Evolutionary conservation across 2,888 invertebrate species (phyloP), one percentile per base, ranked within the genome.

Genomic region (Operophtera brumata): DNA sequence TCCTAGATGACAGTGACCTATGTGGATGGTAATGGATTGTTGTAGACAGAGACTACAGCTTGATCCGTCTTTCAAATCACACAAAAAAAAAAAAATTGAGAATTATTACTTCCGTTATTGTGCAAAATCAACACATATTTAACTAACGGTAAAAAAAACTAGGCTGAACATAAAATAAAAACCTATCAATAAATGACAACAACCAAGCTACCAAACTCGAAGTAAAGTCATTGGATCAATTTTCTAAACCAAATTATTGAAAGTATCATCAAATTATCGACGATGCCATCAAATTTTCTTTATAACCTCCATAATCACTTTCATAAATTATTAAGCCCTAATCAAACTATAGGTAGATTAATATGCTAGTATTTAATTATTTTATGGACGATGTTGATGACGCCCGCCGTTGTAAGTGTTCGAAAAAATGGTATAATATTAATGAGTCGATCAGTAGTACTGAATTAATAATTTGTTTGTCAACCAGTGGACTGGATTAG

Each of bases 311-410:
- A 20, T 69, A 73, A 73, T 73, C 67, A 71, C 64, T 50, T 62
- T 58, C 65, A 69, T 73, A 67, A 72, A 73, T 71, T 71, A 75
- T 75, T 71, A 61, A 66, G 59, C 51, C 59, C 62, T 73, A 67
- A 72, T 71, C 71, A 73, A 75, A 73, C 71, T 72, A 72, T 70
- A 73, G 63, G 64, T 66, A 20, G 20, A 4, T 70, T 72, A 73
- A 73, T 73, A 71, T 67, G 61, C 62, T 66, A 50, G 65, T 70
- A 64, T 69, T 75, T 69, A 67, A 71, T 68, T 71, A 71, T 3
- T 69, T 71, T 64, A 75, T 64, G 65, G 57, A 47, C 52, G 48
- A 42, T 65, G 64, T 64, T 65, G 65, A 54, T 47, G 50, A 48
- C 20, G 20, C 20, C 20, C 58, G 66, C 60, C 62, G 61, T 69